A percentile compares a stretch with the other conserved stretches of the same genome.
Conservation (phyloP, 2,113 vertebrate species). For the Lagenorhynchus albirostris region DNA sequence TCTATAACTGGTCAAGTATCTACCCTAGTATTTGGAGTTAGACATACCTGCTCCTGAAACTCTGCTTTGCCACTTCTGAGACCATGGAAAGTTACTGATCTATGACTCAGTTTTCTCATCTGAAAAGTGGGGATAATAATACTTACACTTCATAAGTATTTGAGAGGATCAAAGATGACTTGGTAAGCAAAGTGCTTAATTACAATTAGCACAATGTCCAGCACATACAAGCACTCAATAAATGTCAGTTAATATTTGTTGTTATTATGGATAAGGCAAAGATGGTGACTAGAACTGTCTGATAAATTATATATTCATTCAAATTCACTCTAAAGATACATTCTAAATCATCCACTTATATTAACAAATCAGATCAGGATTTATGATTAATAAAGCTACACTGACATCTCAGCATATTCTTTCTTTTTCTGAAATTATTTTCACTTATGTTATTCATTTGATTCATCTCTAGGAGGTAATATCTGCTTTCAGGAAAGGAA, state of each 20-base stretch:
- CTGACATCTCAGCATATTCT: background rate
- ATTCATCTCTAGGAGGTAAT: background rate
- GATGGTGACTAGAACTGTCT: background rate
- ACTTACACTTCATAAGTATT: background rate
- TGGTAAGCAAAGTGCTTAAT: background rate
- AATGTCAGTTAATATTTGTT: background rate
- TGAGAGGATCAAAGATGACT: background rate
- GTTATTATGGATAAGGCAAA: background rate
- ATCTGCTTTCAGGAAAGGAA: background rate
- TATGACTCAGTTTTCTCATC: background rate
- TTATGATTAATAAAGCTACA: background rate
- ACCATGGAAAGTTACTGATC: background rate
- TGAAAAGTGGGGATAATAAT: background rate
- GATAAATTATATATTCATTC: background rate
- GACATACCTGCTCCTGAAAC: background rate
- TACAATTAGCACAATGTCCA: background rate
- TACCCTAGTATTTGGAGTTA: background rate
- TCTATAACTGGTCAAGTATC: background rate
- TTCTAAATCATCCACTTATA: background rate
- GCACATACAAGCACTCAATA: background rate
- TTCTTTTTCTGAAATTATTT: background rate
- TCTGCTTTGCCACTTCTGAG: background rate
- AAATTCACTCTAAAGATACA: background rate
- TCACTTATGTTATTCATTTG: background rate
- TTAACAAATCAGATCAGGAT: background rate